These are phyloP conservation scores for Eristalis intricaria DNA, from an alignment of 2,888 invertebrate species.

Conservation along the genomic window DNA sequence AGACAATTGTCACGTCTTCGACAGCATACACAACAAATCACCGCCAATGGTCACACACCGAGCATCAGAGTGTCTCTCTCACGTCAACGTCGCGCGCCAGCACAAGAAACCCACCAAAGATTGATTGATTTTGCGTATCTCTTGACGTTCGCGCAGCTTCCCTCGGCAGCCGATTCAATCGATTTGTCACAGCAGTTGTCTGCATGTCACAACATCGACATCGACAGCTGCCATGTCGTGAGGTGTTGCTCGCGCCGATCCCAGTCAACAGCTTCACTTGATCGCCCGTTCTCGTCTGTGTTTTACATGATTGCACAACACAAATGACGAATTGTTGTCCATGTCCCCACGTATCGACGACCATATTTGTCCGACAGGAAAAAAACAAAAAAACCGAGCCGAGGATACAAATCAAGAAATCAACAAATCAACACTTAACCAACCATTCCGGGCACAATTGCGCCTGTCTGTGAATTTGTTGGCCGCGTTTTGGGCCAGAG, in stretches of 20 bases:
- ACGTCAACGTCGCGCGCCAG: background rate
- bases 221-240: background rate
- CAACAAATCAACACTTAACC: background rate
- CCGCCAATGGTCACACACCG: too few relatives aligned
- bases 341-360: background rate
- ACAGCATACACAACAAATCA: too few relatives aligned
- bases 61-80: background rate
- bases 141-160: background rate
- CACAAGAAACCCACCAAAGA: background rate
- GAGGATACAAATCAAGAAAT: background rate
- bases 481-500: too few relatives aligned
- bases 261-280: background rate
- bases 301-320: background rate
- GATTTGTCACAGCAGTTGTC: background rate
- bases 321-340: background rate
- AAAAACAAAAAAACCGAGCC: background rate
- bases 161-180: background rate
- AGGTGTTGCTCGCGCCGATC: background rate
- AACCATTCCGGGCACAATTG: background rate
- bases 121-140: slow-evolving; percentile 1
- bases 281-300: background rate
- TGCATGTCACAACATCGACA: background rate
- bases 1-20: too few relatives aligned
- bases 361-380: background rate
- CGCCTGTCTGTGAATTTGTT: background rate